These are phyloP conservation scores for Corbicula japonica DNA, from an alignment of 2,888 invertebrate species.

Conservation along the genomic window DNA sequence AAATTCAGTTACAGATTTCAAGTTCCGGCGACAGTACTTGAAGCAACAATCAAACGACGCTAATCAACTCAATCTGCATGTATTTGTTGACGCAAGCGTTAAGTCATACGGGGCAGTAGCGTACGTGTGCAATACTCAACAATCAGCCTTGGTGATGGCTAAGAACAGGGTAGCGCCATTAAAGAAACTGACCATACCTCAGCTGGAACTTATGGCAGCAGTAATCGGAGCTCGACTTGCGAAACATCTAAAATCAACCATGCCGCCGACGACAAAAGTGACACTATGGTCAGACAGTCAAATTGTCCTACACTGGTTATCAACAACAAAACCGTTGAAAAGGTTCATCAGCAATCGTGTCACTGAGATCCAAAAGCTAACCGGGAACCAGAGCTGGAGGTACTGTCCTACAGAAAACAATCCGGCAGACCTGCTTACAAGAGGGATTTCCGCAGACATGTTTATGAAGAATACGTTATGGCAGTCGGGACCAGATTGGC, in stretches of 20 bases:
- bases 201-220: conserved; percentile 17
- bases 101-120: too few species aligned
- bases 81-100: too few species aligned
- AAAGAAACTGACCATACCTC: conserved; percentile 41
- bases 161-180: conserved; percentile 44
- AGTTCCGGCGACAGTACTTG: conserved; percentile 8
- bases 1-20: not conserved
- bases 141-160: conserved; percentile 33
- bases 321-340: not conserved
- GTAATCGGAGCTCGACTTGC: not conserved
- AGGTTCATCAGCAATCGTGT: not conserved
- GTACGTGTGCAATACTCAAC: not conserved
- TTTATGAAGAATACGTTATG: too few species aligned
- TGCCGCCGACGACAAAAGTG: not conserved
- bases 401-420: conserved; percentile 25
- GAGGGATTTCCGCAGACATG: too few species aligned
- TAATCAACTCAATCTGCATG: not conserved
- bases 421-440: conserved; percentile 10
- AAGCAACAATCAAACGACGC: not conserved
- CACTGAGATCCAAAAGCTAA: conserved; percentile 11
- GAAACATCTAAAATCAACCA: not conserved
- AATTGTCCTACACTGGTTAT: conserved; percentile 7
- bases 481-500: too few species aligned
- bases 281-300: conserved; percentile 16
- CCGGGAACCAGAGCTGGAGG: not conserved